Evolutionary conservation across 2,113 vertebrate genomes (phyloP).

Genomic region (Anhinga rufa): DNA sequence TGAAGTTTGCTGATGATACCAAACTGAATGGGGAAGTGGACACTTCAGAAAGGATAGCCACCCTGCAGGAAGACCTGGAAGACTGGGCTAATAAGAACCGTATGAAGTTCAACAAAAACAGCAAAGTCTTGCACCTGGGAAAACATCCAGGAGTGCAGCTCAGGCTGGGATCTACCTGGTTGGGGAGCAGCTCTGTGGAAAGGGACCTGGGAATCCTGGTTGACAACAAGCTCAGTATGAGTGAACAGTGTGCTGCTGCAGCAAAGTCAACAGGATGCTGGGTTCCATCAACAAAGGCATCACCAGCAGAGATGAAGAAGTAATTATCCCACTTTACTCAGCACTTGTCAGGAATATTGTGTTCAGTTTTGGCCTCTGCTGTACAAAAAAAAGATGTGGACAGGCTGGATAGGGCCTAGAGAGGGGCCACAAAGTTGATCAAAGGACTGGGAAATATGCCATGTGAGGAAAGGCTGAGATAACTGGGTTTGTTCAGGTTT

Average conservation of each 20-base stretch:
- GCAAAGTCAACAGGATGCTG: not conserved
- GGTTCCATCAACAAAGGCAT: not conserved
- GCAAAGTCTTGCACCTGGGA: not conserved
- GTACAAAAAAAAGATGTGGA: not conserved
- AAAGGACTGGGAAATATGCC: not conserved
- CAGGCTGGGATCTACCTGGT: not conserved
- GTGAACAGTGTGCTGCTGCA: not conserved
- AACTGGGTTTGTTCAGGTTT: not conserved
- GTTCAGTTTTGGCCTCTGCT: not conserved
- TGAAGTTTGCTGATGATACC: not conserved
- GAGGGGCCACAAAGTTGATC: not conserved
- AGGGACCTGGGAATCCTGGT: not conserved
- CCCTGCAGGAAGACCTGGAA: not conserved
- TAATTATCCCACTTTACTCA: not conserved
- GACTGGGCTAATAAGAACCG: not conserved
- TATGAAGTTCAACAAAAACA: not conserved
- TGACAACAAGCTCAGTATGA: not conserved
- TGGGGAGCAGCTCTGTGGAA: not conserved
- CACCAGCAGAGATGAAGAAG: not conserved
- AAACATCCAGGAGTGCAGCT: not conserved
- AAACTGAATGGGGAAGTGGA: not conserved
- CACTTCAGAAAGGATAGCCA: not conserved
- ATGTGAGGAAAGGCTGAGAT: not conserved
- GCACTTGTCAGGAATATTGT: not conserved
- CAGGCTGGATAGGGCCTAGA: not conserved